These are phyloP conservation scores for Choloepus didactylus DNA, from an alignment of 2,797 vertebrate genomes.

Conservation along the genomic window DNA sequence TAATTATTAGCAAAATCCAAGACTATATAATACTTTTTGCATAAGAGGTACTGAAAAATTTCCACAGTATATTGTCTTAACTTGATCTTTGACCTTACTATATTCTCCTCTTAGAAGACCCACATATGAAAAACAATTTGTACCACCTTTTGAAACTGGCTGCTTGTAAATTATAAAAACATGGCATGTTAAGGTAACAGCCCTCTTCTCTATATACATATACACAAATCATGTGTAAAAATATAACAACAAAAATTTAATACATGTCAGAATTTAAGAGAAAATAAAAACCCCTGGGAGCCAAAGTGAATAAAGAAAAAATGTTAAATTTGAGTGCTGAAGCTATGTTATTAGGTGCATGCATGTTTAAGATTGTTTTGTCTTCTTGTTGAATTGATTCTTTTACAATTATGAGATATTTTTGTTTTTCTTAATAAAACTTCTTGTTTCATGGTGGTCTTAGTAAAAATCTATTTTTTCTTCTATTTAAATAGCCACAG, in stretches of 20 bases:
- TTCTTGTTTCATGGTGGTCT: not conserved
- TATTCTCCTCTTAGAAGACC: not conserved
- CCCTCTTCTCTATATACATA: not conserved
- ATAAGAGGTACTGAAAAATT: not conserved
- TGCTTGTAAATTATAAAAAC: not conserved
- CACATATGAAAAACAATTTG: not conserved
- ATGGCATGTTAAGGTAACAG: not conserved
- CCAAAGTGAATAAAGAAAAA: not conserved
- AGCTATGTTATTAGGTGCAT: not conserved
- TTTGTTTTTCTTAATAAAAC: not conserved
- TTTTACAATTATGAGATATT: not conserved
- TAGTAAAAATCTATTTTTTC: not conserved
- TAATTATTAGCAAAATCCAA: not conserved
- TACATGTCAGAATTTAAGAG: not conserved
- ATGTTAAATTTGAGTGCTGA: not conserved
- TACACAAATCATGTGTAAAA: not conserved
- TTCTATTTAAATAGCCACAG: not conserved
- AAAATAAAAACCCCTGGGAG: not conserved
- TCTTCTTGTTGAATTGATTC: not conserved
- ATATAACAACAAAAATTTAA: not conserved
- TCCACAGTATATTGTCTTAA: not conserved
- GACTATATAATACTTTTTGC: not conserved
- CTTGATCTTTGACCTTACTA: not conserved
- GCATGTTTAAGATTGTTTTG: not conserved
- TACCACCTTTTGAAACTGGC: not conserved